A percentile compares a stretch with the other conserved stretches of the same genome.
These are phyloP conservation scores for Lepas anatifera DNA, from an alignment of 2,888 invertebrate genomes.

Conservation along the genomic window DNA sequence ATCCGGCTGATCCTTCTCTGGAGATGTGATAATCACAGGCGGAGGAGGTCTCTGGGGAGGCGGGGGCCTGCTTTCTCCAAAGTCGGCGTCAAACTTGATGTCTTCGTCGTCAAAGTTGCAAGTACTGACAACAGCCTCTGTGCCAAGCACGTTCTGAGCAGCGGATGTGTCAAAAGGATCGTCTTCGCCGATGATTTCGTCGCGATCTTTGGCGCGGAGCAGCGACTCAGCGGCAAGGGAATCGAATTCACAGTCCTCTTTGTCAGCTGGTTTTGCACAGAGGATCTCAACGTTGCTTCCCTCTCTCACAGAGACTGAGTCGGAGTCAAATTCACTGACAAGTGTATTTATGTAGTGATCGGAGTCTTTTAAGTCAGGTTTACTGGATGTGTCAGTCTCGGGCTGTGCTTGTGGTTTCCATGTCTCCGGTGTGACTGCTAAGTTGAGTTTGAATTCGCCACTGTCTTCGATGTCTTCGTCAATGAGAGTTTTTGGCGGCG, in stretches of 20 bases:
- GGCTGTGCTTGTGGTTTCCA: constrained; percentile 15
- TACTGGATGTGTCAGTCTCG: constrained; percentile 13
- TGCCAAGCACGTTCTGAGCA: constrained; percentile 30
- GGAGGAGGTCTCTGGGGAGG: not conserved
- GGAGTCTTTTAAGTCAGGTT: not conserved
- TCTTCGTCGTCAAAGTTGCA: constrained; percentile 15
- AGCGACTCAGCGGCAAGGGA: constrained; percentile 18
- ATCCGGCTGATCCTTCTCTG: constrained; percentile 1
- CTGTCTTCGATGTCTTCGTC: not conserved
- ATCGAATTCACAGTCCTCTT: constrained; percentile 35
- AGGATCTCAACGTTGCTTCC: constrained; percentile 21
- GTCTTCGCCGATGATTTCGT: constrained; percentile 15
- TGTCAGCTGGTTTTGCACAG: constrained; percentile 31
- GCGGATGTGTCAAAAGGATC: constrained; percentile 41
- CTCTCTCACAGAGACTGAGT: constrained; percentile 21
- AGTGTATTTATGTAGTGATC: constrained; percentile 19
- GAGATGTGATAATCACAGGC: constrained; percentile 12
- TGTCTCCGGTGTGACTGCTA: constrained; percentile 15
- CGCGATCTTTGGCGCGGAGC: not conserved
- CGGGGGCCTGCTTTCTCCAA: not conserved
- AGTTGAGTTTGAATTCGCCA: constrained; percentile 17
- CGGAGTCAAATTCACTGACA: constrained; percentile 29
- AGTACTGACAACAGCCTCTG: constrained; percentile 6
- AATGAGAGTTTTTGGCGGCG: not conserved
- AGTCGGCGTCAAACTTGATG: constrained; percentile 25